A percentile compares a stretch with the other conserved stretches of the same genome.
Evolutionary conservation across 2,797 vertebrate genomes (phyloP).

Genomic region (Melanotaenia parkinsoni): DNA sequence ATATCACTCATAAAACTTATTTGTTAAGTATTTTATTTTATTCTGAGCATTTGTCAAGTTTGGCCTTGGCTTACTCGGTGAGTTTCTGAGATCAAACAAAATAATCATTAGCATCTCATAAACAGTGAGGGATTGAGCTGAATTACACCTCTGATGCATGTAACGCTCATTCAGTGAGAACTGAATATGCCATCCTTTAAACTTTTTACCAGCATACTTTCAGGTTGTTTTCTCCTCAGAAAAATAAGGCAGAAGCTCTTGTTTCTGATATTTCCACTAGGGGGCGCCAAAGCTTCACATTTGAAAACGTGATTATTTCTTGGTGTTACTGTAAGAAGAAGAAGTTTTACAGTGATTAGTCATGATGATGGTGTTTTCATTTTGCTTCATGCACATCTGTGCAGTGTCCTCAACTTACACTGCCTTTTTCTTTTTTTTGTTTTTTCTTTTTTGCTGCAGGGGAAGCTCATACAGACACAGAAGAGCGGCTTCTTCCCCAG

Average conservation of each 20-base stretch:
- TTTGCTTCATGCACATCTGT: background rate
- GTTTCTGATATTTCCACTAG: conserved; percentile 11
- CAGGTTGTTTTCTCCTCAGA: background rate
- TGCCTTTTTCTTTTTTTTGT: conserved; percentile 7
- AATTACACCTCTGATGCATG: background rate
- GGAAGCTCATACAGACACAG: conserved; percentile 89
- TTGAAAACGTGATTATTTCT: background rate
- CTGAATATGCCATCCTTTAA: background rate
- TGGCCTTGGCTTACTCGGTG: too few relatives aligned
- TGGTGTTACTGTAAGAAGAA: background rate
- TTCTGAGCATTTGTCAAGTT: too few relatives aligned
- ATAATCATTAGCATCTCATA: background rate
- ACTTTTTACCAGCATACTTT: background rate
- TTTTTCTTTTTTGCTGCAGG: conserved; percentile 76
- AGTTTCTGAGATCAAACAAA: background rate
- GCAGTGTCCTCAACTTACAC: background rate
- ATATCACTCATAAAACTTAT: too few relatives aligned
- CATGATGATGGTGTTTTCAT: background rate
- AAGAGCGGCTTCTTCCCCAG: conserved; percentile 96
- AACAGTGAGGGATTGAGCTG: background rate
- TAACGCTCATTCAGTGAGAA: background rate
- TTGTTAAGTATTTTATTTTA: too few relatives aligned
- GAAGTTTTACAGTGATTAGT: background rate
- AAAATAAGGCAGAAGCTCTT: background rate
- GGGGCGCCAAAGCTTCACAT: conserved; percentile 19